phyloP scores from a whole-genome alignment of 2,888 invertebrate species.

The Bimastos eiseni region DNA sequence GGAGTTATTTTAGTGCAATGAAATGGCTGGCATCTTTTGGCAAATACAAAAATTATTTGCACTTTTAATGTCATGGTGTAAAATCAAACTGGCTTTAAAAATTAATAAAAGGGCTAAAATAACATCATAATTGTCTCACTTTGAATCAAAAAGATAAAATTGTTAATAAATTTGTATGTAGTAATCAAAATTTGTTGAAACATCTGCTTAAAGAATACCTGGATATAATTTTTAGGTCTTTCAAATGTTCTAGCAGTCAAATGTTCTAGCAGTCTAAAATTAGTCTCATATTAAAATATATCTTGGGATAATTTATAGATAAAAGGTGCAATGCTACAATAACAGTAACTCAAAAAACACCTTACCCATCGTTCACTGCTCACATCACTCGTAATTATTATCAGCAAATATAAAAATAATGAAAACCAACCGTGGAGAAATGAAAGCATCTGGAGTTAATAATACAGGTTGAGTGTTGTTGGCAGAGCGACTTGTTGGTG shows the following conservation, averaged over 20 bases:
- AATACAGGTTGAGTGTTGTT: background rate
- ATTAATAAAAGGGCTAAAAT: no score
- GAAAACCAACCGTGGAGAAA: background rate
- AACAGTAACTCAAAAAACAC: background rate
- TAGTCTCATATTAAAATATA: background rate
- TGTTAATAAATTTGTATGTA: background rate
- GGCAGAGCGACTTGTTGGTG: background rate
- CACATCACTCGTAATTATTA: background rate
- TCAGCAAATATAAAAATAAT: background rate
- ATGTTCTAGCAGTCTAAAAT: background rate
- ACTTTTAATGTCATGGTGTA: no score
- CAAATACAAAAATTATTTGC: no score
- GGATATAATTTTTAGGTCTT: no score
- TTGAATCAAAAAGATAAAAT: background rate
- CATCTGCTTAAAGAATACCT: background rate
- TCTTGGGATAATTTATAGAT: background rate
- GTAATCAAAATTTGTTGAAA: background rate
- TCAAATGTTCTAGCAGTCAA: background rate
- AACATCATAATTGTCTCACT: background rate
- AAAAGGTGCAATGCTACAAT: background rate
- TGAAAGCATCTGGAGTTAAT: conserved; percentile 13
- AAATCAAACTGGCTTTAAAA: no score
- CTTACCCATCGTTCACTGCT: background rate
- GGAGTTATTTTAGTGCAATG: no score
- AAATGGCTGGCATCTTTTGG: no score